Percentiles rank a stretch among this genome's conserved stretches.
These are phyloP conservation scores for Coreius guichenoti DNA, from an alignment of 2,797 vertebrate species.

Conservation along the genomic window DNA sequence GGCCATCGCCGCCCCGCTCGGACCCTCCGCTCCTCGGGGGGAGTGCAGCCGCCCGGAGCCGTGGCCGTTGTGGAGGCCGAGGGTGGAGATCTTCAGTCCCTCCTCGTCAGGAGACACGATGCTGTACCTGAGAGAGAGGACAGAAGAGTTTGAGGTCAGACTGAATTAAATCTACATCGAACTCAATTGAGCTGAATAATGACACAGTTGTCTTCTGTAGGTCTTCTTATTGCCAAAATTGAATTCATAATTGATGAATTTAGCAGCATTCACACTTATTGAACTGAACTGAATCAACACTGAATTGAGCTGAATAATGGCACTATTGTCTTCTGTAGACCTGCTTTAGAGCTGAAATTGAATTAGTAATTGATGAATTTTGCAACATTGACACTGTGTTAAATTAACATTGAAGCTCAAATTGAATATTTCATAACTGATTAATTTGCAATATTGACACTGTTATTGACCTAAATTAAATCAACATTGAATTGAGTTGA, in stretches of 20 bases:
- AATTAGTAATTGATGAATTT: not conserved
- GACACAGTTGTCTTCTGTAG: not conserved
- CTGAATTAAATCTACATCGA: no score
- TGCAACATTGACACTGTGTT: not conserved
- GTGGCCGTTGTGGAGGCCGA: constrained; percentile 81
- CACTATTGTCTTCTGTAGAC: not conserved
- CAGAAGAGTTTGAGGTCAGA: constrained; percentile 19
- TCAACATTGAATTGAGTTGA: no score
- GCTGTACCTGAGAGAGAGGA: constrained; percentile 81
- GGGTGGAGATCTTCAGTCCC: constrained; percentile 78
- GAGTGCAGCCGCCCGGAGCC: constrained; percentile 56
- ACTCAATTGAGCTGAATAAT: not conserved
- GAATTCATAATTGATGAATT: not conserved
- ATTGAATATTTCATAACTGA: no score
- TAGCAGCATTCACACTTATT: not conserved
- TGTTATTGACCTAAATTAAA: not conserved
- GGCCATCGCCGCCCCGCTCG: constrained; percentile 60
- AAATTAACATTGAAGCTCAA: no score
- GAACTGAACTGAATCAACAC: not conserved
- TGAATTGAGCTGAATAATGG: not conserved
- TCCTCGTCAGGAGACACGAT: constrained; percentile 87
- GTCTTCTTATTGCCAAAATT: not conserved
- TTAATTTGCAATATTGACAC: no score
- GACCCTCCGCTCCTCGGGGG: constrained; percentile 55
- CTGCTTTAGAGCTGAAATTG: not conserved